These are phyloP conservation scores for Crenuchus spilurus DNA, from an alignment of 2,797 vertebrate species.

Conservation along the genomic window DNA sequence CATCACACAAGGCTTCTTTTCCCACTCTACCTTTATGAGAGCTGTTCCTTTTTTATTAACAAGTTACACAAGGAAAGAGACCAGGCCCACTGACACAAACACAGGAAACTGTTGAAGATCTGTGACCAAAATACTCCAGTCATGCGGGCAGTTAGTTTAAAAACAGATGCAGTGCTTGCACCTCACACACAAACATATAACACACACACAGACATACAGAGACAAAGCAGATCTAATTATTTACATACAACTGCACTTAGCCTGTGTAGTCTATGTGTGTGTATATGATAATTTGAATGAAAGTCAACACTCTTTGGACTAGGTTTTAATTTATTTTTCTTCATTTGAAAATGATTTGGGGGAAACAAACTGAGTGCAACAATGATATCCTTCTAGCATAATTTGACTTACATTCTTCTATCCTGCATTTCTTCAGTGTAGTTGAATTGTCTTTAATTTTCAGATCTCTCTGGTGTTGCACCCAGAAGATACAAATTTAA, in stretches of 20 bases:
- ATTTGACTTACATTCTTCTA: too few relatives aligned
- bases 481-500: too few relatives aligned
- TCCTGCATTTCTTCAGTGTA: too few relatives aligned
- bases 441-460: too few relatives aligned
- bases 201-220: not conserved
- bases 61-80: conserved; percentile 25
- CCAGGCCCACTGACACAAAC: conserved; percentile 12
- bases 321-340: not conserved
- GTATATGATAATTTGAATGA: too few relatives aligned
- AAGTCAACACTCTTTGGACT: too few relatives aligned
- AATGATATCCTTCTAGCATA: too few relatives aligned
- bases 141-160: conserved; percentile 39
- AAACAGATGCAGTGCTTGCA: conserved; percentile 23
- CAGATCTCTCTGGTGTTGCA: too few relatives aligned
- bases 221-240: not conserved
- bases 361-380: too few relatives aligned
- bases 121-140: conserved; percentile 56
- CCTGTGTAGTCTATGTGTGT: conserved; percentile 5
- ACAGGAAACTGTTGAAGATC: conserved; percentile 44
- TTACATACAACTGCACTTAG: too few relatives aligned
- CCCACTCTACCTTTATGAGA: conserved; percentile 29
- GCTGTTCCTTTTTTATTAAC: conserved; percentile 41
- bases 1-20: not conserved
- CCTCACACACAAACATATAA: not conserved
- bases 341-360: too few relatives aligned